These are phyloP conservation scores for Himantopus leucocephalus DNA, from an alignment of 2,113 vertebrate genomes.

Conservation along the genomic window DNA sequence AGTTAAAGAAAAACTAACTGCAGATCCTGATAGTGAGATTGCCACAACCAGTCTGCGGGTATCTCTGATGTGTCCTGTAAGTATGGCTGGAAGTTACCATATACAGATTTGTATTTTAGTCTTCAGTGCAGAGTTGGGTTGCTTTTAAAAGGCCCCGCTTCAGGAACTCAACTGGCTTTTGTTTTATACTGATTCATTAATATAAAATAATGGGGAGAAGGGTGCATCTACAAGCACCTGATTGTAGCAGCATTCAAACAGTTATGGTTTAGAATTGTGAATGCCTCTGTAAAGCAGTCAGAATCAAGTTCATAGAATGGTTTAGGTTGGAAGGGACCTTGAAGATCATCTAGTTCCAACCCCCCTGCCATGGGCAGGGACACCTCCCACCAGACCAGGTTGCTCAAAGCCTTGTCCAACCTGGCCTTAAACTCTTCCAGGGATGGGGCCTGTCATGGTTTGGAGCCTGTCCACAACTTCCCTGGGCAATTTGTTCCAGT, in stretches of 20 bases:
- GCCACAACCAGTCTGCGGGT: constrained; percentile 96
- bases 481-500: no score
- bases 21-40: constrained; percentile 97
- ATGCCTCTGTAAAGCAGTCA: not conserved
- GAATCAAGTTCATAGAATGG: not conserved
- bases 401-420: no score
- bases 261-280: not conserved
- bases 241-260: not conserved
- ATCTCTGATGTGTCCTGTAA: constrained; percentile 98
- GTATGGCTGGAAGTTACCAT: constrained; percentile 18
- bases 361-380: no score
- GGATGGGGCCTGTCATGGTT: no score
- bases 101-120: not conserved
- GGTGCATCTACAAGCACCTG: not conserved
- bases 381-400: no score
- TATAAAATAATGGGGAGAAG: not conserved
- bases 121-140: not conserved
- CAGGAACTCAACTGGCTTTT: not conserved
- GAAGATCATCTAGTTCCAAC: no score
- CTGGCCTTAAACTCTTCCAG: no score
- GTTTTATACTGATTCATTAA: not conserved
- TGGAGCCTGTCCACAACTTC: no score
- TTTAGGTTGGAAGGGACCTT: no score
- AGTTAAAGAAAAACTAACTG: constrained; percentile 98
- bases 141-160: not conserved